Percentiles rank a stretch among this genome's conserved stretches.
Conservation (phyloP, 1,140 invertebrate species). For the Triops longicaudatus region DNA sequence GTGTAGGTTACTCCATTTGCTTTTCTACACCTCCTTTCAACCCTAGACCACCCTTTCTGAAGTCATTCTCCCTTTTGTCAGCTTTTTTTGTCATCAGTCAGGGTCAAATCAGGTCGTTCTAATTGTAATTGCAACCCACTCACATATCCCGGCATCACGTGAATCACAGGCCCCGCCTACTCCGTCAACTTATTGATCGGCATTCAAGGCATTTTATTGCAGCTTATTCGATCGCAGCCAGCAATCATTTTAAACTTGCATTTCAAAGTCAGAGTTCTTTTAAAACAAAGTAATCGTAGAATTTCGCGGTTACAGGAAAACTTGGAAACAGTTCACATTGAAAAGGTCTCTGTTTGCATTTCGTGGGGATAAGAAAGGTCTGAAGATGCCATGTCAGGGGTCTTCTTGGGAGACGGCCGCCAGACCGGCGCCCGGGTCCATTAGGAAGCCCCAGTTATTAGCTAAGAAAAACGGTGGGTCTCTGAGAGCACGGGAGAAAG, state of each 20-base stretch:
- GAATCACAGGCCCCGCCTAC: neutral
- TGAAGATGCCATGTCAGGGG: neutral
- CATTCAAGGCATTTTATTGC: neutral
- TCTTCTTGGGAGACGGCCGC: neutral
- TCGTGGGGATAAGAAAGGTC: neutral
- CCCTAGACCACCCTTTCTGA: neutral
- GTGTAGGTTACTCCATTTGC: neutral
- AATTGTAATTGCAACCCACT: neutral
- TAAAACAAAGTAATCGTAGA: neutral
- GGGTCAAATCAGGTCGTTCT: neutral
- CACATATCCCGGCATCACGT: neutral
- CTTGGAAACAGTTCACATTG: neutral
- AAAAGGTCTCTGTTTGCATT: neutral
- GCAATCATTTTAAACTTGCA: neutral
- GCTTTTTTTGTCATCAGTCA: neutral
- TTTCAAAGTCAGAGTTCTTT: neutral
- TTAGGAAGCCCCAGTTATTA: neutral
- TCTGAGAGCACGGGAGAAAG: neutral
- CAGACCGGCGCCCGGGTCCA: neutral
- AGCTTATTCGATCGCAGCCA: neutral
- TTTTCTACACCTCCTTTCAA: too few species aligned
- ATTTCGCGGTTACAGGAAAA: neutral
- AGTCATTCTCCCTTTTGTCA: neutral
- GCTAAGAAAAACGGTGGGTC: neutral
- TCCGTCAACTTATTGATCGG: constrained; percentile 2